Conservation (phyloP, 2,797 vertebrate genomes). For the Pseudomugil tenellus region DNA sequence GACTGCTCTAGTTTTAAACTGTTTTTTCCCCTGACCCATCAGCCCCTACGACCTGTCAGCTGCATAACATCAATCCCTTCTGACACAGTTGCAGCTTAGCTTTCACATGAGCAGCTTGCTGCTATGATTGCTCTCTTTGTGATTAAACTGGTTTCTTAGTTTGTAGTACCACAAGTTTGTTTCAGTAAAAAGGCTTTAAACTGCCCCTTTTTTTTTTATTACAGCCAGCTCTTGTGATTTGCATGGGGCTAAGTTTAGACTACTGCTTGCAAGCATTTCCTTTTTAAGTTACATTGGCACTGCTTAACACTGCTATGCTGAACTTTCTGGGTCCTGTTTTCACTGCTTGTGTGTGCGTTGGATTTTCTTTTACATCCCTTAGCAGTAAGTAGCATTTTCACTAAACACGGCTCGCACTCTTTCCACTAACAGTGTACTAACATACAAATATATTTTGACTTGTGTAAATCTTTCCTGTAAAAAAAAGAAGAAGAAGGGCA, state of each 20-base stretch:
- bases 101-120: background rate
- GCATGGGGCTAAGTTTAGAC: background rate
- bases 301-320: background rate
- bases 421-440: background rate
- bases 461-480: background rate
- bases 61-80: background rate
- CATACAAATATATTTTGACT: background rate
- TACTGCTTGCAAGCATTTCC: background rate
- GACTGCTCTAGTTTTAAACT: background rate
- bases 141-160: background rate
- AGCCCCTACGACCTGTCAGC: background rate
- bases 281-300: too few relatives aligned
- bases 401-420: background rate
- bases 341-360: too few relatives aligned
- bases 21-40: background rate
- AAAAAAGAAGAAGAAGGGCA: conserved; percentile 47
- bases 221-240: background rate
- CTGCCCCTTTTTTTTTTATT: background rate
- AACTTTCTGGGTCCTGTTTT: background rate
- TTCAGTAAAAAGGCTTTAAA: background rate
- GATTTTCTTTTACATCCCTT: too few relatives aligned
- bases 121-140: background rate
- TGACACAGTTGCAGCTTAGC: background rate
- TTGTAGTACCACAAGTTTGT: background rate
- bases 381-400: too few relatives aligned